phyloP scores from a whole-genome alignment of 2,888 invertebrate species.

The Chloromyia formosa region DNA sequence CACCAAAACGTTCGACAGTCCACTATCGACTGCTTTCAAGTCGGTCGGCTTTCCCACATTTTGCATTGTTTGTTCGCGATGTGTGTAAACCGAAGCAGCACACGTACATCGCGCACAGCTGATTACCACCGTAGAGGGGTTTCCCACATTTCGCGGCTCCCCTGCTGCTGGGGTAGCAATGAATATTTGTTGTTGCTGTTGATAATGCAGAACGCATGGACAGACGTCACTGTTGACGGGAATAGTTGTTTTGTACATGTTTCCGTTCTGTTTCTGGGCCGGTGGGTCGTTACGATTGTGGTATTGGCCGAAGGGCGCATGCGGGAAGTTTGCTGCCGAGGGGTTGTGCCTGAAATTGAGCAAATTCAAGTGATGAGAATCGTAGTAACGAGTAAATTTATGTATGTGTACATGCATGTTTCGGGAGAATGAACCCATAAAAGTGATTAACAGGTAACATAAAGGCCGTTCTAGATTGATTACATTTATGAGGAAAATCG shows the following conservation, averaged over 20 bases:
- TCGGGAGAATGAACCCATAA: no score
- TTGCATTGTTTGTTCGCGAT: constrained; percentile 41
- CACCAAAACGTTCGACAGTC: constrained; percentile 59
- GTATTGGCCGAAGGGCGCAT: constrained; percentile 45
- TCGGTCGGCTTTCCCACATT: constrained; percentile 46
- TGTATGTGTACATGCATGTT: no score
- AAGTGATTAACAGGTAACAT: no score
- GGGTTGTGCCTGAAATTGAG: background rate
- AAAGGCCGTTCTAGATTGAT: no score
- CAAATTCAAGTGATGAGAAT: no score
- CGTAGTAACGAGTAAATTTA: no score
- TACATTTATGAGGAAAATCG: no score
- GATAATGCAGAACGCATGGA: constrained; percentile 38
- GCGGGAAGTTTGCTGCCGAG: constrained; percentile 44
- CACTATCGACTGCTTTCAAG: constrained; percentile 58
- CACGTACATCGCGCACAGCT: constrained; percentile 38
- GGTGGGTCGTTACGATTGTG: constrained; percentile 15
- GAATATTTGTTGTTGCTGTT: constrained; percentile 55
- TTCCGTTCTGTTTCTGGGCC: constrained; percentile 52
- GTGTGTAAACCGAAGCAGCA: background rate
- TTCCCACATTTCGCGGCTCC: constrained; percentile 22
- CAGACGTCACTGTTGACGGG: constrained; percentile 56
- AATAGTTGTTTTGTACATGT: constrained; percentile 59
- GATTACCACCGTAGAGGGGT: constrained; percentile 16
- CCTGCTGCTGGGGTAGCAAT: background rate